These are phyloP conservation scores for Adoxophyes honmai DNA, from an alignment of 1,140 invertebrate genomes.

Conservation along the genomic window DNA sequence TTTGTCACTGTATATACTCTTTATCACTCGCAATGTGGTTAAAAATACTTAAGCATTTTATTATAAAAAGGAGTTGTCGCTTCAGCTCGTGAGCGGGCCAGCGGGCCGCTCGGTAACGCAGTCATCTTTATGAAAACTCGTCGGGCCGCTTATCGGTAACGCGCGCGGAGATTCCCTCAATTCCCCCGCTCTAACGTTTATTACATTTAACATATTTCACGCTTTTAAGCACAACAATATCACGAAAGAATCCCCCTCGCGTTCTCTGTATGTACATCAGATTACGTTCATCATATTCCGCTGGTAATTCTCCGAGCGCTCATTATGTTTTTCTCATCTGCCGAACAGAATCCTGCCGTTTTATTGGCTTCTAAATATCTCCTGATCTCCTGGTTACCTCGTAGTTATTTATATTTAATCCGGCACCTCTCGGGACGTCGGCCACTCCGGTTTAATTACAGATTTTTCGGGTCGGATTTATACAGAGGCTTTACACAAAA, in stretches of 20 bases:
- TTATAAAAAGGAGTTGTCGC: no score
- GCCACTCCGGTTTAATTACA: constrained; percentile 3
- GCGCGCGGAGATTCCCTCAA: constrained; percentile 1
- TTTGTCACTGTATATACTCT: no score
- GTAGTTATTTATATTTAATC: constrained; percentile 14
- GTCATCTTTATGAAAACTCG: constrained; percentile 1
- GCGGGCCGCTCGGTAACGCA: neutral
- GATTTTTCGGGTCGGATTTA: constrained; percentile 12
- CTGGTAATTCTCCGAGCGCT: no score
- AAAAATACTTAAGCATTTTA: no score
- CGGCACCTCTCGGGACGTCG: neutral
- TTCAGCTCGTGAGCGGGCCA: neutral
- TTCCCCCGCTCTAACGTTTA: neutral
- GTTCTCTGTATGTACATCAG: no score
- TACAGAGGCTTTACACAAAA: constrained; percentile 8
- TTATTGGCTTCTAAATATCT: constrained; percentile 13
- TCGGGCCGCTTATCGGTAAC: neutral
- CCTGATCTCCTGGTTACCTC: neutral
- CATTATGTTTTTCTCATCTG: neutral
- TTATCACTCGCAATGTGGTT: no score
- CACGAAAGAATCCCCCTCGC: no score
- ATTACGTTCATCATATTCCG: no score
- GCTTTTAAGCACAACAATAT: constrained; percentile 5
- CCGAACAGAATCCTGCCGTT: neutral
- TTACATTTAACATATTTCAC: constrained; percentile 9